phyloP scores from a whole-genome alignment of 1,140 invertebrate genomes.

The Trachelipus rathkii region DNA sequence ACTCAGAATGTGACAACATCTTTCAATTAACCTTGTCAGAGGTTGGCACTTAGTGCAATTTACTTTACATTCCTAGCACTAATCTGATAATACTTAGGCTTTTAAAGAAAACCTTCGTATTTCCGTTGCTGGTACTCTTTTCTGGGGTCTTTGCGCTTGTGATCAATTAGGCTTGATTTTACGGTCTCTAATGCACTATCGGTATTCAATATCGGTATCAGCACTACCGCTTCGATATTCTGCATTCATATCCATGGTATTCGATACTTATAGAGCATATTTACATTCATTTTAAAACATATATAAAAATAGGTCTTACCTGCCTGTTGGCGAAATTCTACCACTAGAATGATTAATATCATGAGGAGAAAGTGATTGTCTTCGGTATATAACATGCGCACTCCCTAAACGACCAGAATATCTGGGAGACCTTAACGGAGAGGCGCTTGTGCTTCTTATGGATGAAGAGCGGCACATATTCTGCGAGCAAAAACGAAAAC shows the following conservation, averaged over 20 bases:
- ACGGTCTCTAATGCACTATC: too few relatives aligned
- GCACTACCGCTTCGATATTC: too few relatives aligned
- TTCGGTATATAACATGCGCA: neutral
- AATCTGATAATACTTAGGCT: neutral
- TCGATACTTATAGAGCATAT: too few relatives aligned
- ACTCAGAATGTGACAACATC: too few relatives aligned
- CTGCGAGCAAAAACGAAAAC: neutral
- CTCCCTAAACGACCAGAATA: neutral
- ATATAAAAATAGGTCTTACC: constrained; percentile 1
- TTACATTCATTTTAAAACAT: neutral
- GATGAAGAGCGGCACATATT: neutral
- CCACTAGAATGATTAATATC: neutral
- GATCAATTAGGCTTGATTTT: too few relatives aligned
- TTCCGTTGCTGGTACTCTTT: too few relatives aligned
- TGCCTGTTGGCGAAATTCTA: neutral
- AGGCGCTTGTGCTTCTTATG: neutral
- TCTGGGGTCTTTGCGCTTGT: too few relatives aligned
- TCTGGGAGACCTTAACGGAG: neutral
- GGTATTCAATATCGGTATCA: too few relatives aligned
- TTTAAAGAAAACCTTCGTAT: too few relatives aligned
- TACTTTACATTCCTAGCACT: neutral
- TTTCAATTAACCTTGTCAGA: too few relatives aligned
- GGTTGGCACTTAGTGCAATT: too few relatives aligned
- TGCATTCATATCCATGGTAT: too few relatives aligned
- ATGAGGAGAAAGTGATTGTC: constrained; percentile 10